Evolutionary conservation across 2,888 invertebrate genomes (phyloP).

Genomic region (Oscheius myriophilus): DNA sequence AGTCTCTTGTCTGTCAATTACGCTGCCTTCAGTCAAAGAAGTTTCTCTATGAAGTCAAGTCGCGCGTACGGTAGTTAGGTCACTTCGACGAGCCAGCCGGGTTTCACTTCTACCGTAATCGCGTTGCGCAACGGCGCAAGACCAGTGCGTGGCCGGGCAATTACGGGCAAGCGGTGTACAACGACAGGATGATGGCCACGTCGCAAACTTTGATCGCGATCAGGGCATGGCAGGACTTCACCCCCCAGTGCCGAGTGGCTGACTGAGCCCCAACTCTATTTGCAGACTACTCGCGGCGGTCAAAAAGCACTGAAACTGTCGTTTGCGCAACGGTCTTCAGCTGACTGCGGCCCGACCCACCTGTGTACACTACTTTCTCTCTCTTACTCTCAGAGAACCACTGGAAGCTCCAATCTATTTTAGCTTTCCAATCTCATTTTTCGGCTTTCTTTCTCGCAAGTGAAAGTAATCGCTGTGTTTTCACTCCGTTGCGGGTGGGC

Average conservation of each 20-base stretch:
- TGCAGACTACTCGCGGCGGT: constrained; percentile 28
- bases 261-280: constrained; percentile 11
- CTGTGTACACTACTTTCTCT: neutral
- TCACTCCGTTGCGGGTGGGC: too few species aligned
- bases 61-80: too few species aligned
- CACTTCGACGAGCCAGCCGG: too few species aligned
- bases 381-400: too few species aligned
- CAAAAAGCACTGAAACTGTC: constrained; percentile 26
- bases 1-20: too few species aligned
- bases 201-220: constrained; percentile 9
- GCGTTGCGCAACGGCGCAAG: constrained; percentile 22
- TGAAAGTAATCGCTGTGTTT: neutral
- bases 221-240: neutral
- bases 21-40: too few species aligned
- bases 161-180: constrained; percentile 11
- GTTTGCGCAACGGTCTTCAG: constrained; percentile 29
- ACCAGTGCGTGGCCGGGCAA: constrained; percentile 16
- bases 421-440: too few species aligned
- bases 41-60: too few species aligned
- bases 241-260: neutral
- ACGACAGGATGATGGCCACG: constrained; percentile 8
- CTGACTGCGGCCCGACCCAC: constrained; percentile 18
- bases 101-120: constrained; percentile 15
- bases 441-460: neutral
- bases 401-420: too few species aligned